These are phyloP conservation scores for Orussus abietinus DNA, from an alignment of 1,140 invertebrate species.

Conservation along the genomic window DNA sequence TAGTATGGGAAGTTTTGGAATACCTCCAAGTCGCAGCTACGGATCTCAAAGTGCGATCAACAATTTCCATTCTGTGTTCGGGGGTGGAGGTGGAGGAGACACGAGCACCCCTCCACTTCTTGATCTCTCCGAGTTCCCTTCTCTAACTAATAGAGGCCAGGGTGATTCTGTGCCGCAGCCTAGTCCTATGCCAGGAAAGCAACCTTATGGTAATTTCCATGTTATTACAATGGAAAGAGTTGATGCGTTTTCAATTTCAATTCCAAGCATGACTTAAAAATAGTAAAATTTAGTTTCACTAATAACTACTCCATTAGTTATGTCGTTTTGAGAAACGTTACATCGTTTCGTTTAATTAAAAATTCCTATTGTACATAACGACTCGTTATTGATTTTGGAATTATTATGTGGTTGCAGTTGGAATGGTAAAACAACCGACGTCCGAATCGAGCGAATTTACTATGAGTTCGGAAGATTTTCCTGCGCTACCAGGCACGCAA, in stretches of 20 bases:
- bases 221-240: too few species aligned
- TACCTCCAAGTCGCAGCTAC: constrained; percentile 63
- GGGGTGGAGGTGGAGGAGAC: constrained; percentile 59
- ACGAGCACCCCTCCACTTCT: constrained; percentile 76
- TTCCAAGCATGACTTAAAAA: too few species aligned
- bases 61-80: constrained; percentile 76
- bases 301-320: too few species aligned
- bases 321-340: too few species aligned
- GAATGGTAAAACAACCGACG: constrained; percentile 93
- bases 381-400: too few species aligned
- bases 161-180: constrained; percentile 74
- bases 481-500: constrained; percentile 82
- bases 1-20: constrained; percentile 61
- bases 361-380: too few species aligned
- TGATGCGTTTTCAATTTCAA: too few species aligned
- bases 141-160: constrained; percentile 75
- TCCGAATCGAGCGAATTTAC: constrained; percentile 91
- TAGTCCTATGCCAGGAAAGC: constrained; percentile 77
- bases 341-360: too few species aligned
- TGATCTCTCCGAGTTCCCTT: constrained; percentile 87
- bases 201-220: constrained; percentile 88
- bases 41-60: constrained; percentile 63
- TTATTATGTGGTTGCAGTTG: constrained; percentile 61
- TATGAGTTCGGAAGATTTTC: constrained; percentile 98
- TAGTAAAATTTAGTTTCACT: too few species aligned